These are phyloP conservation scores for Acleris emargana DNA, from an alignment of 2,888 invertebrate genomes.

Conservation along the genomic window DNA sequence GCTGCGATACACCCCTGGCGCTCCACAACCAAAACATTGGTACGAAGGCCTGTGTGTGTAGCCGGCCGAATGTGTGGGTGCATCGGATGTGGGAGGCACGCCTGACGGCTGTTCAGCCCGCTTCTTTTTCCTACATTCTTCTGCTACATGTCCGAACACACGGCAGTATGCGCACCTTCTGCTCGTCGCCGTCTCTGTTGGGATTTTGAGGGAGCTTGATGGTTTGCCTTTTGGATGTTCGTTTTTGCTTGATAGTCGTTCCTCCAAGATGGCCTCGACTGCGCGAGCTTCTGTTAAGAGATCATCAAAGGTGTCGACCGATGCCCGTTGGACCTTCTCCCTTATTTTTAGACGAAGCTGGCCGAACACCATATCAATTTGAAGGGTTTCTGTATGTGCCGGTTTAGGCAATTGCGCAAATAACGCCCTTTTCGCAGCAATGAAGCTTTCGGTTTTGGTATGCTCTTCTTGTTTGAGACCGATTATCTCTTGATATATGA, in stretches of 20 bases:
- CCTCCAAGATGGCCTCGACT: neutral
- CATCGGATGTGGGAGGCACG: neutral
- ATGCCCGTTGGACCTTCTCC: neutral
- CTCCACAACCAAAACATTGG: no score
- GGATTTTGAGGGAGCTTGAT: no score
- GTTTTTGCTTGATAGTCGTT: neutral
- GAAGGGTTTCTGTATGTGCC: neutral
- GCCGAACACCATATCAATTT: slow-evolving; percentile 8
- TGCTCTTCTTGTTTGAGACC: neutral
- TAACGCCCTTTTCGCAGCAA: neutral
- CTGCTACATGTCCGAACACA: no score
- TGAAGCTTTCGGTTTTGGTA: neutral
- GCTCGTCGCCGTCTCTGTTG: no score
- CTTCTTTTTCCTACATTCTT: neutral
- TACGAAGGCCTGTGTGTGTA: no score
- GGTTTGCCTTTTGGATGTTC: no score
- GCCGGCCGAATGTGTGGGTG: no score
- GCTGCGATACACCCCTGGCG: no score
- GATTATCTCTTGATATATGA: slow-evolving; percentile 36
- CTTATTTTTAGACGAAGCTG: neutral
- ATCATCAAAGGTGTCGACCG: neutral
- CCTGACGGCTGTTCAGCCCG: neutral
- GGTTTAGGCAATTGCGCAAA: slow-evolving; percentile 3
- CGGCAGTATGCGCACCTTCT: no score
- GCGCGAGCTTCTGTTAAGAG: neutral